These are phyloP conservation scores for Crotalus helleri DNA, from an alignment of 2,113 vertebrate species.

Conservation along the genomic window DNA sequence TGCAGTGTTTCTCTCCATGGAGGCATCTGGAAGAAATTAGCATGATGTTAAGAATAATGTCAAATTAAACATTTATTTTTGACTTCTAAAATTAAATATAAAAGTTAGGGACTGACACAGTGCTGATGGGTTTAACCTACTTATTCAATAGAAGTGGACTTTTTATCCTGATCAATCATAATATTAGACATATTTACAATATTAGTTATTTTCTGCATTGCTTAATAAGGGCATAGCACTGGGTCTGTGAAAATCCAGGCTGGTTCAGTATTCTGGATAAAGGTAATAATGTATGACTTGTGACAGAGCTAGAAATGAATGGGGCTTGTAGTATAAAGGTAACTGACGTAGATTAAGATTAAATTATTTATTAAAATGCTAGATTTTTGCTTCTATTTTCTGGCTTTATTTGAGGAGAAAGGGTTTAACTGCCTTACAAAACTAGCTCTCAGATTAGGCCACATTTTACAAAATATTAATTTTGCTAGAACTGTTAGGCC, in stretches of 20 bases:
- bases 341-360: background rate
- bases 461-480: background rate
- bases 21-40: conserved; percentile 70
- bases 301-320: background rate
- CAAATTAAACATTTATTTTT: conserved; percentile 75
- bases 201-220: conserved; percentile 1
- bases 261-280: conserved; percentile 4
- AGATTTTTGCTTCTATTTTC: background rate
- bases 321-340: background rate
- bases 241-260: background rate
- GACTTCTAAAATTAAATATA: conserved; percentile 70
- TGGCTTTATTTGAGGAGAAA: conserved; percentile 10
- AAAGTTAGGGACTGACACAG: conserved; percentile 58
- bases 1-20: conserved; percentile 23
- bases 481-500: background rate
- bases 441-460: background rate
- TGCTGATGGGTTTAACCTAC: conserved; percentile 49
- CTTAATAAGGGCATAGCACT: background rate
- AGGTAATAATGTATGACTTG: conserved; percentile 11
- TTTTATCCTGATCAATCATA: conserved; percentile 35
- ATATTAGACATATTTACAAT: conserved; percentile 19
- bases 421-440: conserved; percentile 21
- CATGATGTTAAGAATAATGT: conserved; percentile 72
- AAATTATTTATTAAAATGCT: conserved; percentile 5
- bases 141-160: conserved; percentile 49